Evolutionary conservation across 1,140 invertebrate genomes (phyloP).

Genomic region (Bombus superbus): DNA sequence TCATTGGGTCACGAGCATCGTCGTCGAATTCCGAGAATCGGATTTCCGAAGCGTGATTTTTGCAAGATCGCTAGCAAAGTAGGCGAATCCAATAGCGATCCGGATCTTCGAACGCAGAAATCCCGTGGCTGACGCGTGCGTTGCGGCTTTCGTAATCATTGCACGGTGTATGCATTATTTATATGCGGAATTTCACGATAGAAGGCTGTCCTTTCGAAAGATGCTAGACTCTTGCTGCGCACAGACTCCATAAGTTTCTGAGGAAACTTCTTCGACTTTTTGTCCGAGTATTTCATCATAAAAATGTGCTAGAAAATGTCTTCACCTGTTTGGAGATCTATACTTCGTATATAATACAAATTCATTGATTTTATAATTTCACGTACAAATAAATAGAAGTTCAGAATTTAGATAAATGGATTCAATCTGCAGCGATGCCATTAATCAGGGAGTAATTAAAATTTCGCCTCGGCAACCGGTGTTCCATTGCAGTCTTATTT

Average conservation of each 20-base stretch:
- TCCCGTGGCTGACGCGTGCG: not conserved
- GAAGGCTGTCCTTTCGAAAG: not conserved
- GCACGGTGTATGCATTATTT: slow-evolving; percentile 39
- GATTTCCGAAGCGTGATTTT: slow-evolving; percentile 19
- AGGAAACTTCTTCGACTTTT: not conserved
- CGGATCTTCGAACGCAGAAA: slow-evolving; percentile 10
- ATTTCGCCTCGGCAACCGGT: not conserved
- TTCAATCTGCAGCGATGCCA: not conserved
- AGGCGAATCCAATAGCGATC: slow-evolving; percentile 55
- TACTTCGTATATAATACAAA: not conserved
- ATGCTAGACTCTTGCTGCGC: not conserved
- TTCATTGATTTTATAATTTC: not conserved
- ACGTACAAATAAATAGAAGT: not conserved
- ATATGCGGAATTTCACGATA: slow-evolving; percentile 5
- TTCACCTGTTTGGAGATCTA: no score
- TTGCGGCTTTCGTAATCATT: slow-evolving; percentile 45
- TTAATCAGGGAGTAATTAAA: not conserved
- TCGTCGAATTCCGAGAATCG: slow-evolving; percentile 23
- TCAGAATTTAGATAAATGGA: not conserved
- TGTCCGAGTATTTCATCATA: not conserved
- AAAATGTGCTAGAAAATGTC: not conserved
- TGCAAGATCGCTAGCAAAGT: slow-evolving; percentile 28
- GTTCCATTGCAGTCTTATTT: not conserved
- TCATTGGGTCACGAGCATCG: slow-evolving; percentile 15
- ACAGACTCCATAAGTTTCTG: not conserved